Evolutionary conservation across 64 coral and sea anemone genomes (phyloP).

Genomic region (Trachythela sp.): DNA sequence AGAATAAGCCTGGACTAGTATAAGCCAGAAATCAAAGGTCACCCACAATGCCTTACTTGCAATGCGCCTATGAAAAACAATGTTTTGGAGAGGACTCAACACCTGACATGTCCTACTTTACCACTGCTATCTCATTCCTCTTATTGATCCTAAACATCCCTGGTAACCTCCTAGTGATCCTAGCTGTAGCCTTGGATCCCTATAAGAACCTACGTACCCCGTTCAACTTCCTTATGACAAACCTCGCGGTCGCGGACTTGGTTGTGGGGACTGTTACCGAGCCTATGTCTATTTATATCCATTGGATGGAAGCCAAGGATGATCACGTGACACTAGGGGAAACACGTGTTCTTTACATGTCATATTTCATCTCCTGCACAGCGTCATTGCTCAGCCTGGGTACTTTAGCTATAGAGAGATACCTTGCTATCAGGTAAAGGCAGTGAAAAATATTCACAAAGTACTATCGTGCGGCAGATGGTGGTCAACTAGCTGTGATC

Average conservation of each 20-base stretch:
- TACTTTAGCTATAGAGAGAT: conserved; percentile 69
- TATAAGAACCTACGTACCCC: conserved; percentile 64
- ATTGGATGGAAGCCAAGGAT: conserved; percentile 34
- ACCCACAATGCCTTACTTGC: not conserved
- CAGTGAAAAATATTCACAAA: conserved; percentile 43
- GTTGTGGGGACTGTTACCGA: conserved; percentile 40
- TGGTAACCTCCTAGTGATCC: conserved; percentile 50
- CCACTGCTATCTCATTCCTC: conserved; percentile 3
- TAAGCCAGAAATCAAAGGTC: not conserved
- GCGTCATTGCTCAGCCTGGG: conserved; percentile 72
- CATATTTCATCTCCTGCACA: conserved; percentile 67
- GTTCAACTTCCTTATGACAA: conserved; percentile 63
- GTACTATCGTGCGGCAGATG: too few relatives aligned
- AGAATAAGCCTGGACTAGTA: not conserved
- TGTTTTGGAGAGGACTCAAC: conserved; percentile 1
- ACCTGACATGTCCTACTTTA: conserved; percentile 38
- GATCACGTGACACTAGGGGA: not conserved
- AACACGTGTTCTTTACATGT: conserved; percentile 32
- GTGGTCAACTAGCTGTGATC: too few relatives aligned
- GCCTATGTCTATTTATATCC: conserved; percentile 42
- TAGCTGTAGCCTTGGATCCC: conserved; percentile 50
- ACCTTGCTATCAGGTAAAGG: conserved; percentile 60
- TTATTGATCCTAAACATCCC: conserved; percentile 17
- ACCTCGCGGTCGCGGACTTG: conserved; percentile 58
- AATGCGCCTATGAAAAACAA: not conserved